Evolutionary conservation across 1,140 invertebrate genomes (phyloP).

Genomic region (Melipona quadrifasciata): DNA sequence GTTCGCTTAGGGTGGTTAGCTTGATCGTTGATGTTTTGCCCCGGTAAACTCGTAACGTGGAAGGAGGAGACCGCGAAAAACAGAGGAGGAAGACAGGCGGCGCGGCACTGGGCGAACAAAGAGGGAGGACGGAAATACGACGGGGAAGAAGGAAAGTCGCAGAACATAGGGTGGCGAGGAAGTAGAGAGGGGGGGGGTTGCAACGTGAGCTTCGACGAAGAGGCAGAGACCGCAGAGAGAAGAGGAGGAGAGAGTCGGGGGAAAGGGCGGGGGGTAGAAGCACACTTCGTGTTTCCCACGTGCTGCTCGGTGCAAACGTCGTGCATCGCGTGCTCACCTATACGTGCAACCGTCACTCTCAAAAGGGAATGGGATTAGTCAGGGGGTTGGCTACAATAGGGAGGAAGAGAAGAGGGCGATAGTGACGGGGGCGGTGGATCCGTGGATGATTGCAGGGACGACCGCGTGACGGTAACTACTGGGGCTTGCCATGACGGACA

Average conservation of each 20-base stretch:
- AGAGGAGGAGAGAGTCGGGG: neutral
- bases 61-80: neutral
- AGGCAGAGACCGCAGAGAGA: neutral
- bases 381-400: constrained; percentile 70
- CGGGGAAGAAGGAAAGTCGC: neutral
- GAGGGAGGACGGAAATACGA: neutral
- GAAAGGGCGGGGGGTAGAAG: constrained; percentile 34
- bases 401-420: constrained; percentile 50
- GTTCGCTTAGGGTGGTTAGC: constrained; percentile 65
- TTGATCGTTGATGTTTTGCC: constrained; percentile 80
- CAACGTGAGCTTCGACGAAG: neutral
- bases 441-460: constrained; percentile 76
- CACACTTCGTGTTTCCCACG: constrained; percentile 79
- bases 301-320: constrained; percentile 70
- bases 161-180: neutral
- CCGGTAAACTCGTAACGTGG: constrained; percentile 29
- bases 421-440: constrained; percentile 60
- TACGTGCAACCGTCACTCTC: constrained; percentile 75
- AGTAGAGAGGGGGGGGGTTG: neutral
- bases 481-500: constrained; percentile 77
- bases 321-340: constrained; percentile 77
- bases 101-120: too few relatives aligned
- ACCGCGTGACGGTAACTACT: constrained; percentile 80
- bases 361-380: constrained; percentile 76
- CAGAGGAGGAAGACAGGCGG: neutral